Evolutionary conservation across 2,888 invertebrate species (phyloP), one percentile per base, ranked within the genome.

Genomic region (Parascotia fuliginaria): DNA sequence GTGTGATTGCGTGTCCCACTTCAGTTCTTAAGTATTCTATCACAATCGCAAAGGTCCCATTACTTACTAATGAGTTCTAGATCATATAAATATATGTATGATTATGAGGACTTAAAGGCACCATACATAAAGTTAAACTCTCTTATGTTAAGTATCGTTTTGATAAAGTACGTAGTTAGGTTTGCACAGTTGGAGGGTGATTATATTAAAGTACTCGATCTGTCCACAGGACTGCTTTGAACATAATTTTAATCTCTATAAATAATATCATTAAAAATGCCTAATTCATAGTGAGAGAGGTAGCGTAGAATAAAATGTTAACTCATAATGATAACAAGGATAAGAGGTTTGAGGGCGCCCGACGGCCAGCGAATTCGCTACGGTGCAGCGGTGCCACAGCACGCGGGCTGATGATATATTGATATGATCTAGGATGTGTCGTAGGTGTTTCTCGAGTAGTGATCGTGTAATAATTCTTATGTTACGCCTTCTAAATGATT

Each of bases 351-450:
- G 33, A 39, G 11, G 13, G 60, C 62, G 24, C 76, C 66, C 55
- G 58, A 63, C 59, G 57, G 73, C 57, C 50, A 75, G 75, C 73
- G 57, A 58, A 59, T 55, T 57, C 60, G 55, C 32, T 42, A 66
- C 67, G 72, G 65, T 82, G 82, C 85, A 84, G 85, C 83, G 33
- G 24, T 39, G 50, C 41, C 36, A 81, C 79, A 78, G 75, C 76
- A 80, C 77, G 83, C 83, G 81, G 82, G 80, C 75, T 72, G 75
- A n/a, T n/a, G n/a, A 84, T 91, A 90, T 91, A 90, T 91, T 90
- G 83, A 92, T 92, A 92, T 92, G 91, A 91, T 92, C 91, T 92
- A 91, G 91, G 89, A 91, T 89, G 87, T 88, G 85, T 85, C 80
- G 90, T 91, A 91, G 91, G 79, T 91, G 90, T 90, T 90, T 88